phyloP scores from a whole-genome alignment of 2,888 invertebrate genomes.

The Cecidostiba fungosa region DNA sequence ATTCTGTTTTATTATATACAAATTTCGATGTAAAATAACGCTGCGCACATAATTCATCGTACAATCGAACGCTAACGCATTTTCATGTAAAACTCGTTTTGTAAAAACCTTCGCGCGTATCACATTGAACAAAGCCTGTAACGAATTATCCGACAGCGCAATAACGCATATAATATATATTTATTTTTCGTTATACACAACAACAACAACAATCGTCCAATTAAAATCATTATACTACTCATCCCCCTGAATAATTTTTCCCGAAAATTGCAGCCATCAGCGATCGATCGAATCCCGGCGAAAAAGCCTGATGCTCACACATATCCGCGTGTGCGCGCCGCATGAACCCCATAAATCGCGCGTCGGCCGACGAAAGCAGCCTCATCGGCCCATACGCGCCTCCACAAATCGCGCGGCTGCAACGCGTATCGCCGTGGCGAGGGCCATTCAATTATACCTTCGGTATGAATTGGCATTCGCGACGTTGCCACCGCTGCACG shows the following conservation, averaged over 20 bases:
- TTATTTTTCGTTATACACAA: background rate
- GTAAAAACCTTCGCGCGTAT: background rate
- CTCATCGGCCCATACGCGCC: conserved; percentile 23
- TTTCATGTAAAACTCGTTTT: background rate
- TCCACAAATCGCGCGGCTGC: conserved; percentile 48
- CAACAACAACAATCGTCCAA: background rate
- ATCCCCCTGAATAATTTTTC: too few relatives aligned
- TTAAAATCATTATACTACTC: background rate
- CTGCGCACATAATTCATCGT: background rate
- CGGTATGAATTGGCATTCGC: conserved; percentile 72
- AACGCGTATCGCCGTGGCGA: background rate
- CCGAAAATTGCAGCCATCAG: background rate
- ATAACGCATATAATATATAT: background rate
- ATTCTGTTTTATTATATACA: too few relatives aligned
- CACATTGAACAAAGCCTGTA: background rate
- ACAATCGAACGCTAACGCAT: background rate
- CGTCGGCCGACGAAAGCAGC: conserved; percentile 41
- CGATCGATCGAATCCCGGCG: background rate
- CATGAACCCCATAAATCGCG: conserved; percentile 39
- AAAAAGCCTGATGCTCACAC: background rate
- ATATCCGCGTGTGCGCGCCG: background rate
- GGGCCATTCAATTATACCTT: conserved; percentile 73
- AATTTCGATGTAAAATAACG: too few relatives aligned
- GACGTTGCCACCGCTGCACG: conserved; percentile 66
- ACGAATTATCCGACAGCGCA: background rate